These are phyloP conservation scores for Apodemia duryi DNA, from an alignment of 2,888 invertebrate species.

Conservation along the genomic window DNA sequence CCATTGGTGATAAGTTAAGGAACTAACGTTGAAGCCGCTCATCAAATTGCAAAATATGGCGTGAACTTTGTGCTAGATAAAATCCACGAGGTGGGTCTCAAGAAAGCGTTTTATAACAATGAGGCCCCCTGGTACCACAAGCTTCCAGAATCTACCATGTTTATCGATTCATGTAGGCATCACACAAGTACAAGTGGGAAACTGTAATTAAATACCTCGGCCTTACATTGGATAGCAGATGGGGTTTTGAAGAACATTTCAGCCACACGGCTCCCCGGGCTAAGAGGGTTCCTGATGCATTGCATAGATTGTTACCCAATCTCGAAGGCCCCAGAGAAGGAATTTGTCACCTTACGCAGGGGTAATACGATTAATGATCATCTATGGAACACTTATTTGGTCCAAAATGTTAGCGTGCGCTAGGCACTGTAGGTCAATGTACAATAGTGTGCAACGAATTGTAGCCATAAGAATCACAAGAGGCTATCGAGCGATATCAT, in stretches of 20 bases:
- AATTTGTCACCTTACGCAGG: slow-evolving; percentile 10
- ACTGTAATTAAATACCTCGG: no score
- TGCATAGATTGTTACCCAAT: no score
- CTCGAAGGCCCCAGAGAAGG: slow-evolving; percentile 13
- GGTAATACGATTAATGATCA: slow-evolving; percentile 5
- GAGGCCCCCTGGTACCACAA: no score
- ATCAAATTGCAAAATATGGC: background rate
- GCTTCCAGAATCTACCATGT: no score
- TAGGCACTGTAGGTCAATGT: background rate
- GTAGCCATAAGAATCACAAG: slow-evolving; percentile 17
- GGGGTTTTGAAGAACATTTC: slow-evolving; percentile 25
- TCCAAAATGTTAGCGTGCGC: background rate
- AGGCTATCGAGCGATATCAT: slow-evolving; percentile 24
- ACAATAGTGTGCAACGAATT: slow-evolving; percentile 13
- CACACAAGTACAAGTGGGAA: no score
- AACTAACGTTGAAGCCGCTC: no score
- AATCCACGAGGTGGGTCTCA: no score
- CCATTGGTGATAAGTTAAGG: background rate
- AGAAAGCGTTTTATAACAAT: no score
- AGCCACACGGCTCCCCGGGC: slow-evolving; percentile 19
- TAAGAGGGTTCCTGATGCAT: no score
- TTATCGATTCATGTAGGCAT: no score
- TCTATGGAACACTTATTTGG: background rate
- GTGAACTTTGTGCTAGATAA: background rate
- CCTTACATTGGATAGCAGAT: slow-evolving; percentile 21